Evolutionary conservation across 2,888 invertebrate species (phyloP), one percentile per base, ranked within the genome.

Genomic region (Protonemura montana): DNA sequence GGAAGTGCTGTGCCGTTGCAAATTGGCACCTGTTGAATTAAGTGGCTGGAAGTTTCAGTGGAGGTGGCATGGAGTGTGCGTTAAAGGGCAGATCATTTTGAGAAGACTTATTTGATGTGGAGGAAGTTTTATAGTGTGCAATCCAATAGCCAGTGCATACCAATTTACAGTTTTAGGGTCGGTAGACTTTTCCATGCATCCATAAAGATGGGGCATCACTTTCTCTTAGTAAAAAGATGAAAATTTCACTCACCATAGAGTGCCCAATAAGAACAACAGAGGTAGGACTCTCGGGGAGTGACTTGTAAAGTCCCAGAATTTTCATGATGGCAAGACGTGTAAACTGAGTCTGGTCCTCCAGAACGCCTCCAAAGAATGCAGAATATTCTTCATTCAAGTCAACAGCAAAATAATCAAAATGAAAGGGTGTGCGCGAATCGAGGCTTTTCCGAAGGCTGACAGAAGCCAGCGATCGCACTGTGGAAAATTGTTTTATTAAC

Each of bases 351-450:
- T 98, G 97, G 85, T 95, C 94, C 88, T 94, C 92, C 25, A 99
- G 92, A 81, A 97, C 94, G 86, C 96, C 96, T 86, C 98, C 98
- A 92, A 96, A 97, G 30, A 98, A 89, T 0, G 95, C 98, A 76
- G 97, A 97, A 86, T 97, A 93, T 90, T 99, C 98, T 91, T 97
- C 97, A 91, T 97, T 96, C 88, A 96, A 95, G 91, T 98, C 97
- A 76, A 98, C 95, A 76, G 98, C 94, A 91, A 98, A 99, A 91
- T 95, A 98, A 91, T 99, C 97, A 92, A 99, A 97, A 91, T 97
- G 97, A 89, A 95, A 95, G 16, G 94, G 93, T 87, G 94, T 92
- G 85, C 93, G 92, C 78, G 94, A 93, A 86, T 95, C 94, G 77
- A 97, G 91, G 10, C 96, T 94, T 92, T 97, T 98, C 87, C 97